Evolutionary conservation across 2,888 invertebrate genomes (phyloP).

Genomic region (Tryphoninae sp.): DNA sequence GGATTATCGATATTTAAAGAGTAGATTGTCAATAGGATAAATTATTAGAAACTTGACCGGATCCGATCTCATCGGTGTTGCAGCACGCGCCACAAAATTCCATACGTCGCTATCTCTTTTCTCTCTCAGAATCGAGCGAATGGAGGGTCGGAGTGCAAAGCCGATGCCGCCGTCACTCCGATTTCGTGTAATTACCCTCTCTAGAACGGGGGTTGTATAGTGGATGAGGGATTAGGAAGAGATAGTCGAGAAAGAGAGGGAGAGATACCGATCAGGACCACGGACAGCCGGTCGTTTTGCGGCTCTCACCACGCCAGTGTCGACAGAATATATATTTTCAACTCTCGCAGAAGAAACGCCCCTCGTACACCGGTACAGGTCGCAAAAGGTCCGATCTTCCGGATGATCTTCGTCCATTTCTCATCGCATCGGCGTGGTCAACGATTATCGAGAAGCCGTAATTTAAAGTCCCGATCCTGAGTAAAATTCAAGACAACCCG

Average conservation of each 20-base stretch:
- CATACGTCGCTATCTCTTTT: constrained; percentile 43
- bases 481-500: no score
- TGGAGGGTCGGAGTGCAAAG: constrained; percentile 37
- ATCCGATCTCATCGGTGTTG: constrained; percentile 49
- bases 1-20: constrained; percentile 32
- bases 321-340: constrained; percentile 55
- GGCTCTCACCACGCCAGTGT: constrained; percentile 37
- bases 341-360: constrained; percentile 16
- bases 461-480: constrained; percentile 36
- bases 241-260: constrained; percentile 50
- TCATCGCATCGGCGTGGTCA: constrained; percentile 7
- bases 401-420: constrained; percentile 43
- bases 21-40: constrained; percentile 23
- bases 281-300: constrained; percentile 49
- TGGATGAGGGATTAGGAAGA: constrained; percentile 62
- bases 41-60: constrained; percentile 36
- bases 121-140: constrained; percentile 31
- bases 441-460: constrained; percentile 31
- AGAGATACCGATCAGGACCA: constrained; percentile 69
- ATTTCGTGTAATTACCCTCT: constrained; percentile 61
- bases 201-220: constrained; percentile 38
- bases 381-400: constrained; percentile 30
- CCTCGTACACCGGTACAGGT: constrained; percentile 12
- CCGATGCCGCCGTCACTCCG: constrained; percentile 52
- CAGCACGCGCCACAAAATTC: constrained; percentile 68